A percentile compares a stretch with the other conserved stretches of the same genome.
These are phyloP conservation scores for Sinocyclocheilus anshuiensis DNA, from an alignment of 2,113 vertebrate genomes.

Conservation along the genomic window DNA sequence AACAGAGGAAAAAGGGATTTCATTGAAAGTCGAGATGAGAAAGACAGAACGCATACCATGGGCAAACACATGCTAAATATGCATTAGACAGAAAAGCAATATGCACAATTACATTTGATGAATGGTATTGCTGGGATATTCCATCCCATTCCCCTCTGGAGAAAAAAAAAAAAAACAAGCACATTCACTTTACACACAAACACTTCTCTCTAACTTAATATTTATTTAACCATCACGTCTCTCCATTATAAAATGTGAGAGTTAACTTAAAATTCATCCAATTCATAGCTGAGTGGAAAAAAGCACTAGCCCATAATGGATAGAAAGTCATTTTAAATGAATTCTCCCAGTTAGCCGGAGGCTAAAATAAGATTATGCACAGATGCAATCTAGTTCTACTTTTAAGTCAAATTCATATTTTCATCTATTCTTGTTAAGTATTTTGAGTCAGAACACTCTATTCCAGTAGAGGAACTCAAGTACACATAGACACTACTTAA, in stretches of 20 bases:
- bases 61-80: slow-evolving; percentile 44
- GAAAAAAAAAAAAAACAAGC: too few relatives aligned
- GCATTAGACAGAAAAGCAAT: slow-evolving; percentile 63
- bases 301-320: background rate
- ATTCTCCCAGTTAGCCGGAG: background rate
- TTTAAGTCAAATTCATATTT: slow-evolving; percentile 31
- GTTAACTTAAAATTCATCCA: slow-evolving; percentile 33
- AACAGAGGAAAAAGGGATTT: slow-evolving; percentile 60
- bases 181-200: background rate
- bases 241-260: background rate
- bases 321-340: slow-evolving; percentile 25
- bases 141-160: slow-evolving; percentile 26
- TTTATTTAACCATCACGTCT: slow-evolving; percentile 14
- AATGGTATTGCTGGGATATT: slow-evolving; percentile 58
- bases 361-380: slow-evolving; percentile 3
- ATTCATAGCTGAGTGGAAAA: background rate
- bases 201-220: slow-evolving; percentile 5
- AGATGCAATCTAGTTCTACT: slow-evolving; percentile 28
- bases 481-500: background rate
- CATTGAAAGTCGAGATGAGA: slow-evolving; percentile 43
- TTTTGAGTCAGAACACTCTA: background rate
- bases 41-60: background rate
- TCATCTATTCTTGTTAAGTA: background rate
- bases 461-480: background rate
- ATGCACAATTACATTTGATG: slow-evolving; percentile 42